Evolutionary conservation across 2,888 invertebrate species (phyloP), one percentile per base, ranked within the genome.

Genomic region (Cantharis flavilabris): DNA sequence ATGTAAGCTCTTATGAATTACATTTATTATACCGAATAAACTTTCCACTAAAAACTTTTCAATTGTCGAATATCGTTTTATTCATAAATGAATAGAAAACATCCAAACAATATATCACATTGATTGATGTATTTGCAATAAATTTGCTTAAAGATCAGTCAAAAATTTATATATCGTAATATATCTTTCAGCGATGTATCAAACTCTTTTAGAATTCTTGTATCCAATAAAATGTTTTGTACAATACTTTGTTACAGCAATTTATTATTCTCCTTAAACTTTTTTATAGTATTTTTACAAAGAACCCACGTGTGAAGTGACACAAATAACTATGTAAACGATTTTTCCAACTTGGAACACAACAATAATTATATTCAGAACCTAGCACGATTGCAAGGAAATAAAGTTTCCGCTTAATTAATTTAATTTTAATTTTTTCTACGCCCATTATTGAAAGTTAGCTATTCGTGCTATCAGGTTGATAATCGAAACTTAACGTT

Each of bases 1-100:
- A 83, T 81, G 82, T 83, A 82, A 81, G 81, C 82, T 82, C 82
- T 83, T 83, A 84, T 84, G 83, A 83, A 80, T 82, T 84, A 84
- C 82, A 78, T 75, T 33, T 33, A 13, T n/a, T 33, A 33, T 33
- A 13, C 33, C 33, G 33, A 33, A 33, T 33, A 33, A 33, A 33
- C 13, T 33, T 33, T 13, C 13, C 13, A n/a, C 33, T 33, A 33
- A 33, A 33, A 33, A 33, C 13, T 33, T 33, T 33, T 33, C 33
- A 33, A 33, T 33, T 33, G 33, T 33, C 33, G 4, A 33, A 33
- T 33, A n/a, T 33, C 13, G 33, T 13, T 33, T 13, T 4, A 33
- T 33, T 33, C 33, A 33, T 33, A 33, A 33, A 33, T 33, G 13
- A 33, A 33, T 33, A 33, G 33, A 77, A 75, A 73, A 77, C 74